Conservation (phyloP, 2,113 vertebrate species). For the Calonectris borealis region DNA sequence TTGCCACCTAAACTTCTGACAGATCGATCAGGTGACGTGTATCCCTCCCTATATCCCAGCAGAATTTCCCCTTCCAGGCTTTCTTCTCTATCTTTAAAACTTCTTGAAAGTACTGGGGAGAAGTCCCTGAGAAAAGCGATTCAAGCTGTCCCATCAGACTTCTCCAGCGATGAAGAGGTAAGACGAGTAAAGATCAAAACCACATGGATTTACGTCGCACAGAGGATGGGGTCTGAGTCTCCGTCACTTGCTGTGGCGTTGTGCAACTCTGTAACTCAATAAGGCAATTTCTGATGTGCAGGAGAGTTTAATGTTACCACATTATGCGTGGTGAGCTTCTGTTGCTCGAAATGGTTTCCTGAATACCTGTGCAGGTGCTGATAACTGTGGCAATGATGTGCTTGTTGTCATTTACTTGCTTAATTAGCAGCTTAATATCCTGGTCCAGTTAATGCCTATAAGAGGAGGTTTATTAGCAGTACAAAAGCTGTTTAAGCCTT, state of each 20-base stretch:
- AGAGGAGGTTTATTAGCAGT: conserved; percentile 59
- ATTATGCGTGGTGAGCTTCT: neutral
- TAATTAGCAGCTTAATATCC: conserved; percentile 68
- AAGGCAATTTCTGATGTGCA: neutral
- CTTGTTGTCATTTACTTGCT: conserved; percentile 54
- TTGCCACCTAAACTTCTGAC: neutral
- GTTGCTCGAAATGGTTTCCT: neutral
- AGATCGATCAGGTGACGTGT: neutral
- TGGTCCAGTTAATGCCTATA: conserved; percentile 49
- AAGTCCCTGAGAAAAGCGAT: neutral
- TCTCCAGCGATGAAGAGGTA: rapidly evolving
- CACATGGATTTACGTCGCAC: rapidly evolving
- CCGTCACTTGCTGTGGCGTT: neutral
- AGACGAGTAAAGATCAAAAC: neutral
- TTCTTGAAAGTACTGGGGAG: neutral
- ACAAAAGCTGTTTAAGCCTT: conserved; percentile 50
- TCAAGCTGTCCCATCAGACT: neutral
- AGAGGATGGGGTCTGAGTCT: neutral
- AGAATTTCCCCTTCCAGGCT: neutral
- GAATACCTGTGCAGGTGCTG: conserved; percentile 42
- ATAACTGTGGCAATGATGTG: neutral
- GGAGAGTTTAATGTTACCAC: neutral
- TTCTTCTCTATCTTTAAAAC: neutral
- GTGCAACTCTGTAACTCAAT: neutral
- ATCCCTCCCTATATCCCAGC: neutral